Percentiles rank a stretch among this genome's conserved stretches.
phyloP scores from a whole-genome alignment of 53 echinoderm and acorn worm genomes.

The Luidia sarsii region DNA sequence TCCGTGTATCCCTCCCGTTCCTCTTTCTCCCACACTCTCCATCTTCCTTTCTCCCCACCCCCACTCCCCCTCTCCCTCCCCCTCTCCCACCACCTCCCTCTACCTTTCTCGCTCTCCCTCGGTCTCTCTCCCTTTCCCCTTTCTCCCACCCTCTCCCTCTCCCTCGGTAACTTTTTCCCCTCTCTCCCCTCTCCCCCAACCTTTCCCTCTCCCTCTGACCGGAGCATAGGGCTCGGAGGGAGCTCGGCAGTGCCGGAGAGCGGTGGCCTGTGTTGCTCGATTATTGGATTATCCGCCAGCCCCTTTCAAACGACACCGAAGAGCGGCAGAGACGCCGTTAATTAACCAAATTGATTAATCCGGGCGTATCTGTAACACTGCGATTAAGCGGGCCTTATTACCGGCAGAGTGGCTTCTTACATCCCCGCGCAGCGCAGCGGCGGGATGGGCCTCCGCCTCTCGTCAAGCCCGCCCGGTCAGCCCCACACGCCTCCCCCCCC shows the following conservation, averaged over 20 bases:
- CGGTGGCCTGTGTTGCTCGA: conserved; percentile 44
- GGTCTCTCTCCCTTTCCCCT: too few species aligned
- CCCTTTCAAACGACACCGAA: conserved; percentile 64
- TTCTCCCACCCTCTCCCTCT: too few species aligned
- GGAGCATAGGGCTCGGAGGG: neutral
- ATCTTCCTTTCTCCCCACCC: too few species aligned
- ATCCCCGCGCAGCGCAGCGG: conserved; percentile 20
- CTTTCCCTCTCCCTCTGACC: too few species aligned
- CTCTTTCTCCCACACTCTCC: too few species aligned
- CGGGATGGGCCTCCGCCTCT: neutral
- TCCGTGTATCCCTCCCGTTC: too few species aligned
- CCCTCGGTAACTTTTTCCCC: too few species aligned
- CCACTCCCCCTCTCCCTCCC: too few species aligned
- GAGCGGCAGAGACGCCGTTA: conserved; percentile 52
- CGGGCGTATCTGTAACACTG: conserved; percentile 64
- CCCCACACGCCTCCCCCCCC: neutral
- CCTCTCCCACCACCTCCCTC: too few species aligned
- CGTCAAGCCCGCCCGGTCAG: neutral
- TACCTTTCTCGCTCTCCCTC: too few species aligned
- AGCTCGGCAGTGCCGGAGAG: neutral
- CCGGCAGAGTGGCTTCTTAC: conserved; percentile 56
- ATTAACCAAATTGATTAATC: conserved; percentile 73
- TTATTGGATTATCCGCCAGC: conserved; percentile 60
- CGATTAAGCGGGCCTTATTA: conserved; percentile 57
- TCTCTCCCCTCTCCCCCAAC: too few species aligned